phyloP scores from a whole-genome alignment of 2,113 vertebrate genomes.

The Lamprotornis superbus region DNA sequence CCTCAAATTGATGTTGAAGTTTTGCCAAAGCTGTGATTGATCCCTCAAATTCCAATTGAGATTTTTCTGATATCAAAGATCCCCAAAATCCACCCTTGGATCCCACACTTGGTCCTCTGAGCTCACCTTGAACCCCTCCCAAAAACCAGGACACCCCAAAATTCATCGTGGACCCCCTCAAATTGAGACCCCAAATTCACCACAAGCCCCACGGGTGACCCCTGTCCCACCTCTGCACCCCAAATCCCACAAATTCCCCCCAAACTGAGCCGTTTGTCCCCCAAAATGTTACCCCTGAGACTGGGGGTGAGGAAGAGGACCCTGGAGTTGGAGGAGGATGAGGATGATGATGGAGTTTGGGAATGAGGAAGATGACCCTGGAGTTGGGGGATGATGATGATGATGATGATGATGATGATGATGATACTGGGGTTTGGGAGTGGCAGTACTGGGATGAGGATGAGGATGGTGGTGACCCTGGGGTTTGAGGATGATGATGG shows the following conservation, averaged over 20 bases:
- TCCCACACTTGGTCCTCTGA: background rate
- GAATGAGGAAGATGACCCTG: too few species aligned
- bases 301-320: background rate
- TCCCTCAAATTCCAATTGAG: background rate
- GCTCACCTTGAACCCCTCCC: background rate
- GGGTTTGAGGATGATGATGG: too few species aligned
- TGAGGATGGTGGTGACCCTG: background rate
- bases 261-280: background rate
- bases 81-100: background rate
- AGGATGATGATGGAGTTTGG: background rate
- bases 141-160: background rate
- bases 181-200: background rate
- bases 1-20: background rate
- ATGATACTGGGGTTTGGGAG: background rate
- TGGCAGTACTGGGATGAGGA: too few species aligned
- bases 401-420: background rate
- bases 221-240: background rate
- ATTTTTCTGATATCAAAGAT: background rate
- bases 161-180: background rate
- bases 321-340: background rate
- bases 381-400: background rate
- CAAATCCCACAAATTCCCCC: background rate
- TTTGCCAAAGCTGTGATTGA: background rate
- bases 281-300: background rate
- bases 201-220: background rate